Evolutionary conservation across 2,888 invertebrate genomes (phyloP), one percentile per base, ranked within the genome.

Genomic region (Cerastoderma edule): DNA sequence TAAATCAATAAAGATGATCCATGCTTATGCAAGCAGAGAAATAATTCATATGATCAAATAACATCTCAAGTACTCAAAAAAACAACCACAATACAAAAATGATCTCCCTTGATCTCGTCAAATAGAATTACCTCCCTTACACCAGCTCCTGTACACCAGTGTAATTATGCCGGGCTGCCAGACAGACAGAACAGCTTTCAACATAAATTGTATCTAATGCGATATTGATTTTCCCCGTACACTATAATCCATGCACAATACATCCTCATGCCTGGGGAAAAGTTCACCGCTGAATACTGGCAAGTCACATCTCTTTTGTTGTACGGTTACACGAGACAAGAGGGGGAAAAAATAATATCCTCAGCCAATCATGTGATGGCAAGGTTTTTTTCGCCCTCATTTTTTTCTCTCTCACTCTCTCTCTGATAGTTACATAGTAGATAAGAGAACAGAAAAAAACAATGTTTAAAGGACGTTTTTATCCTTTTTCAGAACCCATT

Each of bases 161-260:
- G 68, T 79, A 79, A 79, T 79, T 79, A 75, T 75, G 67, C 60
- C 39, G 53, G 33, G 68, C 72, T 53, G 72, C 69, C 75, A 79
- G 78, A 78, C 78, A 74, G 69, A 48, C 79, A 75, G 72, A 67
- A 65, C 72, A 79, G 75, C 72, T 72, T 79, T 79, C 75, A 75
- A 72, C 79, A 79, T 79, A 75, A 78, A 78, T 78, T 75, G 69
- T 67, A 69, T 72, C 79, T 75, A 79, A 78, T 78, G 78, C 69
- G 71, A 75, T 78, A 78, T 78, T 74, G 78, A 78, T 78, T 78
- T 78, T 73, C 63, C 65, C 48, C 68, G n/a, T 57, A 72, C 75
- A 75, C 46, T 70, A 70, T 78, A 78, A 73, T 73, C 77, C 77
- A 67, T 24, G 24, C 39, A 60, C 60, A 60, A 60, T 60, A 35